Conservation (phyloP, 2,888 invertebrate genomes). For the Pelosia muscerda region DNA sequence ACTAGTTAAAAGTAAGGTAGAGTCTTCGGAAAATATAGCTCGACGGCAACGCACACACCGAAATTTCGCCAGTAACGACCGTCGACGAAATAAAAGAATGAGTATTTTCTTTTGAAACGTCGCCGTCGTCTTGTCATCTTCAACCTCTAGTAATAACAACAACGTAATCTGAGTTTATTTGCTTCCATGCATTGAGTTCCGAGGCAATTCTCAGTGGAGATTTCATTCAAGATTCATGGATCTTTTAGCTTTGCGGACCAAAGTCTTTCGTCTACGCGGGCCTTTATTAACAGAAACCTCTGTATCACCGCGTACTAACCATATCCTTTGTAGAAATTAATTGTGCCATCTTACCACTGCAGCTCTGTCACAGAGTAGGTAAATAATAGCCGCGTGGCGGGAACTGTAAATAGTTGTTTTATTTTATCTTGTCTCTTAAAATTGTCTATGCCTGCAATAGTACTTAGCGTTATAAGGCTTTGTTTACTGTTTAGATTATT, state of each 20-base stretch:
- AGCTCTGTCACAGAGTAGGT: background rate
- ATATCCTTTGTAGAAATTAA: conserved; percentile 7
- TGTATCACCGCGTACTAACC: background rate
- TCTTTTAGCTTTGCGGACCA: background rate
- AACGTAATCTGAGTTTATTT: background rate
- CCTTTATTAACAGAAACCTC: background rate
- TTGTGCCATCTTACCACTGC: conserved; percentile 5
- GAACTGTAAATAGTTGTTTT: background rate
- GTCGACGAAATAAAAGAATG: background rate
- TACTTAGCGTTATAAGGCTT: no score
- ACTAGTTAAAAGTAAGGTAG: background rate
- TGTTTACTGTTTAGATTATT: no score
- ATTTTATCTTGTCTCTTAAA: background rate
- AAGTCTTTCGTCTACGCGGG: background rate
- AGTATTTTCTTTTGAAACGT: no score
- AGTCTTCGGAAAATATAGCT: background rate
- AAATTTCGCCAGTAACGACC: background rate
- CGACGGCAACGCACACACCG: background rate
- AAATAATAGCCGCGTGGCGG: background rate
- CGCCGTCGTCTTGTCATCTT: background rate
- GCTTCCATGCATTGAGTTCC: background rate
- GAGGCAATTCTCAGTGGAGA: background rate
- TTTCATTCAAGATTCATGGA: background rate
- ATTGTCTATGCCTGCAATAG: no score
- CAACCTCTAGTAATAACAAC: background rate